phyloP scores from a whole-genome alignment of 2,888 invertebrate genomes.

The Anthrax anthrax region DNA sequence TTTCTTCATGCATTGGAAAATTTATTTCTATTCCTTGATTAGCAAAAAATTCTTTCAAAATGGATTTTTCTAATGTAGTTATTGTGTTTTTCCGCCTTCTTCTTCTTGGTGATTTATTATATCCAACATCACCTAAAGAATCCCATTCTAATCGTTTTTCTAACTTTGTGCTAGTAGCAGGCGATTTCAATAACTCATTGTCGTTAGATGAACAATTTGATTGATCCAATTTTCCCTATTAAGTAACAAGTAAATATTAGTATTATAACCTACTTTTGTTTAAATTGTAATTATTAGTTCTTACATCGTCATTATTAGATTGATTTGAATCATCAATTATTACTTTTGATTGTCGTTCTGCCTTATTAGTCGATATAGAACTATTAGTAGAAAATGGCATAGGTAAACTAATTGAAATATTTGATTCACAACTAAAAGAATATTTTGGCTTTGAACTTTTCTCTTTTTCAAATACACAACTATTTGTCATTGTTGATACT shows the following conservation, averaged over 20 bases:
- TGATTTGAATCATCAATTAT: neutral
- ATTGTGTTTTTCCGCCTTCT: slow-evolving; percentile 14
- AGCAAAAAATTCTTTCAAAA: slow-evolving; percentile 23
- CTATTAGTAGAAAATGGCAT: neutral
- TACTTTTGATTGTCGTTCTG: neutral
- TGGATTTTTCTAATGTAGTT: slow-evolving; percentile 25
- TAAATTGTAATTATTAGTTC: too few relatives aligned
- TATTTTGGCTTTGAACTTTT: neutral
- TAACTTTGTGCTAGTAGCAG: slow-evolving; percentile 58
- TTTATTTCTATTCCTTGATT: slow-evolving; percentile 13
- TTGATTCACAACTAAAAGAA: slow-evolving; percentile 7
- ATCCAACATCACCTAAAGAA: slow-evolving; percentile 75
- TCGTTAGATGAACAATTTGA: neutral
- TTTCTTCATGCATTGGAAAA: slow-evolving; percentile 2
- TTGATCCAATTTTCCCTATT: neutral
- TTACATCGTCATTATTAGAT: neutral
- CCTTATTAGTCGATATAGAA: neutral
- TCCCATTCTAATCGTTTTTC: slow-evolving; percentile 74
- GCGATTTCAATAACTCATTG: slow-evolving; percentile 38
- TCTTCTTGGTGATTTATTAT: slow-evolving; percentile 35
- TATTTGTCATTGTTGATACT: neutral
- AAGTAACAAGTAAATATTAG: too few relatives aligned
- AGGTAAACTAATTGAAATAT: slow-evolving; percentile 5
- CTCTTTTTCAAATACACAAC: neutral
- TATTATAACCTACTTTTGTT: too few relatives aligned